Percentiles rank a stretch among this genome's conserved stretches.
Evolutionary conservation across 2,888 invertebrate species (phyloP).

Genomic region (Calliopum simillimum): DNA sequence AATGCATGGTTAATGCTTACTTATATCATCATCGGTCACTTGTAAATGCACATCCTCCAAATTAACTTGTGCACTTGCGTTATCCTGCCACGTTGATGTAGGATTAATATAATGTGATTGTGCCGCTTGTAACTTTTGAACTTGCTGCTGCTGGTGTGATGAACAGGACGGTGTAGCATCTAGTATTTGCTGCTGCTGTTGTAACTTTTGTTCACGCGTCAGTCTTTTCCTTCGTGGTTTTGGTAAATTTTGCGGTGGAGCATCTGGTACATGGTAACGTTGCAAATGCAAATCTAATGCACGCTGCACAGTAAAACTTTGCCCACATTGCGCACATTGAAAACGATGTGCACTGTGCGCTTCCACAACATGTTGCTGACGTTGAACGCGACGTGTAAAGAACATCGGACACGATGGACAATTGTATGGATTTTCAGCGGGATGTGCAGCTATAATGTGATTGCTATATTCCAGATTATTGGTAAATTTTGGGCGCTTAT

Average conservation of each 20-base stretch:
- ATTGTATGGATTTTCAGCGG: slow-evolving; percentile 57
- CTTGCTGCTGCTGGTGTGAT: slow-evolving; percentile 9
- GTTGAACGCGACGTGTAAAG: slow-evolving; percentile 55
- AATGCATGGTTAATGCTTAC: slow-evolving; percentile 43
- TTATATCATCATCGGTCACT: slow-evolving; percentile 45
- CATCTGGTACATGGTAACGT: slow-evolving; percentile 53
- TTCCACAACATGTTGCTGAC: slow-evolving; percentile 57
- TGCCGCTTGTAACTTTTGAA: neutral
- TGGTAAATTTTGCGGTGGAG: slow-evolving; percentile 18
- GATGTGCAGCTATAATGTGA: slow-evolving; percentile 61
- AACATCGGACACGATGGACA: slow-evolving; percentile 58
- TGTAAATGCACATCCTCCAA: slow-evolving; percentile 57
- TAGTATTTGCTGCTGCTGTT: slow-evolving; percentile 30
- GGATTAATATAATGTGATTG: neutral
- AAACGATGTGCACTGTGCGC: slow-evolving; percentile 57
- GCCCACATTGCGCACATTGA: slow-evolving; percentile 60
- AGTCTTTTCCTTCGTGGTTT: neutral
- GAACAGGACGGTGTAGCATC: slow-evolving; percentile 4
- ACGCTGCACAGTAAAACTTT: slow-evolving; percentile 58
- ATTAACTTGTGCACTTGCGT: slow-evolving; percentile 44
- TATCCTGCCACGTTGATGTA: slow-evolving; percentile 17
- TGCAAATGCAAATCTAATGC: slow-evolving; percentile 59
- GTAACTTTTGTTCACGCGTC: neutral
- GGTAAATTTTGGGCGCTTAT: slow-evolving; percentile 60
- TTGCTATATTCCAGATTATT: slow-evolving; percentile 59